Base-by-base conservation (phyloP, 2,797 vertebrate genomes). In the Sebastes taczanowskii region DNA sequence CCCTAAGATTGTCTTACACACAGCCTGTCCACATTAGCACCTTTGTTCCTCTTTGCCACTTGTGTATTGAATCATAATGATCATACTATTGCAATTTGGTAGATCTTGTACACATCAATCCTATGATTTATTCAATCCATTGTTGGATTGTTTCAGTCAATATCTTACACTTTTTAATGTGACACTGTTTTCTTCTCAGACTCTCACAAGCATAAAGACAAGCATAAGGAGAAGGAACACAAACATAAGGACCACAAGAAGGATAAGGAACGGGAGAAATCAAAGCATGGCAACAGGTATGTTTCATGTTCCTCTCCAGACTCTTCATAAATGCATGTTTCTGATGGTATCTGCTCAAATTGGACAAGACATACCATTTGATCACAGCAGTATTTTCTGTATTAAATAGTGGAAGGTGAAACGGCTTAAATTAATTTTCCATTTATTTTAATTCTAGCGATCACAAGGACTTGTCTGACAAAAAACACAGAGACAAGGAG, bases 211-310 rank as follows among this genome's bases (percentile, higher is more conserved):
- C 96, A 98, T 93, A 99, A 97, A 97, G 97, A 99, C 85, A 99
- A 99, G 95, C 96, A 98, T 91, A 99, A 97, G 96, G 98, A 99
- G 78, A 98, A 98, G 95, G 98, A 99, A 93, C 97, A 99, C 92
- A 97, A 98, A 94, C 98, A 99, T 85, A 99, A 99, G 96, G 98
- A 99, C 93, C 98, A 99, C 95, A 99, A 98, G 92, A 99, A 98
- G 92, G 98, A 99, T 89, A 98, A 97, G 90, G 98, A 99, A 75
- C 96, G 97, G 73, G 97, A 99, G 90, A 99, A 98, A 92, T 96
- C 96, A 67, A 99, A 98, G 93, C 97, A 99, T 94, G 97, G 97
- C 93, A 98, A 98, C 96, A 97, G 97, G 98, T 99, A 97, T 71
- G 71, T 34, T 61, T 7, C 67, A 23, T 59, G 23, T 61, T 52